Evolutionary conservation across 2,797 vertebrate species (phyloP).

Genomic region (Pipistrellus pipistrellus): DNA sequence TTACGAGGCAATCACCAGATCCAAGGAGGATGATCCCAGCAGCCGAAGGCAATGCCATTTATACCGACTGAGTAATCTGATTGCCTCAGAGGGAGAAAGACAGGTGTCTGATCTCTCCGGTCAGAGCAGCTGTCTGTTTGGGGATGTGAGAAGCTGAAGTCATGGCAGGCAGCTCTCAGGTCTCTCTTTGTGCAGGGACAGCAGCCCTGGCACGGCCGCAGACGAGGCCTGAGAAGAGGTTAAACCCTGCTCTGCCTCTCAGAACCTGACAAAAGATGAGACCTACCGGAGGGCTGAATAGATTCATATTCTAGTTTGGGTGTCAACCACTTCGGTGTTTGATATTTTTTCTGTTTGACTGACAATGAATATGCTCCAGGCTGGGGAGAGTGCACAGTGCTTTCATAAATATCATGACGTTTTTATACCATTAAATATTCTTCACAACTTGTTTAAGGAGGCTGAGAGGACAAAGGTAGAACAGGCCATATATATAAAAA

Average conservation of each 20-base stretch:
- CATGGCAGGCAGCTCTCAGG: background rate
- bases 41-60: background rate
- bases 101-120: background rate
- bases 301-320: background rate
- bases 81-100: constrained; percentile 28
- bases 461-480: background rate
- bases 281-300: background rate
- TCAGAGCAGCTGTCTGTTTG: background rate
- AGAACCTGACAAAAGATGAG: background rate
- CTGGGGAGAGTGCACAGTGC: background rate
- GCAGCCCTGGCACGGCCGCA: background rate
- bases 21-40: background rate
- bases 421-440: background rate
- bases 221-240: background rate
- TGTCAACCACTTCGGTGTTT: background rate
- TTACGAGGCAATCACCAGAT: background rate
- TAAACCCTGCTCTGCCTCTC: background rate
- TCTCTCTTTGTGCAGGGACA: background rate
- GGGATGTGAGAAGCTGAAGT: constrained; percentile 25
- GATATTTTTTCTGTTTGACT: constrained; percentile 35
- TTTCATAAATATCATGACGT: constrained; percentile 24
- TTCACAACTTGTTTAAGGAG: background rate
- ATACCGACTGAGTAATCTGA: background rate
- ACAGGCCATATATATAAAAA: background rate
- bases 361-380: background rate